Conservation (phyloP, 2,113 vertebrate genomes). For the Chiloscyllium plagiosum region DNA sequence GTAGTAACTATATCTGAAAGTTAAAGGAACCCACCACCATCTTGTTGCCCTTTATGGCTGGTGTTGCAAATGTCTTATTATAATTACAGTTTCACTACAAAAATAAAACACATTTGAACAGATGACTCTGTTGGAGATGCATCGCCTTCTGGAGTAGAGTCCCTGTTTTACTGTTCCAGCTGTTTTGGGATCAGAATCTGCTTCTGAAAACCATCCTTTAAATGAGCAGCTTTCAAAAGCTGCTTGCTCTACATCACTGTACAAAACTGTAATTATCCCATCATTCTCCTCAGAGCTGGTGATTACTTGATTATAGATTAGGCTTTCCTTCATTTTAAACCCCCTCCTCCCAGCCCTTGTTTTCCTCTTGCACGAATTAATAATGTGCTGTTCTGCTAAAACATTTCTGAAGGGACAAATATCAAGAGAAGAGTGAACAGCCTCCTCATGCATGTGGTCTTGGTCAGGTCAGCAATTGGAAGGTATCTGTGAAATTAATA, state of each 20-base stretch:
- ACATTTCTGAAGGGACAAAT: background rate
- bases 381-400: background rate
- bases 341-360: background rate
- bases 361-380: background rate
- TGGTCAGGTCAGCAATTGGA: background rate
- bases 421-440: background rate
- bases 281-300: conserved; percentile 14
- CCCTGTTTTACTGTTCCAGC: background rate
- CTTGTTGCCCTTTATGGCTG: background rate
- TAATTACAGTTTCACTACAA: background rate
- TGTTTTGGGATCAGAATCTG: background rate
- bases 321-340: background rate
- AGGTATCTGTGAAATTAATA: background rate
- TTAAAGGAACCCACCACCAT: background rate
- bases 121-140: background rate
- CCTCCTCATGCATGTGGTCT: background rate
- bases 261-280: conserved; percentile 25
- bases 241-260: background rate
- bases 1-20: background rate
- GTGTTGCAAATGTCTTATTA: background rate
- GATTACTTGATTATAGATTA: conserved; percentile 26
- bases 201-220: background rate
- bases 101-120: background rate
- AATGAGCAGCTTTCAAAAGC: conserved; percentile 35
- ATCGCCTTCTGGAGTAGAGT: background rate